Conservation (phyloP, 2,888 invertebrate species). For the Notodonta dromedarius region DNA sequence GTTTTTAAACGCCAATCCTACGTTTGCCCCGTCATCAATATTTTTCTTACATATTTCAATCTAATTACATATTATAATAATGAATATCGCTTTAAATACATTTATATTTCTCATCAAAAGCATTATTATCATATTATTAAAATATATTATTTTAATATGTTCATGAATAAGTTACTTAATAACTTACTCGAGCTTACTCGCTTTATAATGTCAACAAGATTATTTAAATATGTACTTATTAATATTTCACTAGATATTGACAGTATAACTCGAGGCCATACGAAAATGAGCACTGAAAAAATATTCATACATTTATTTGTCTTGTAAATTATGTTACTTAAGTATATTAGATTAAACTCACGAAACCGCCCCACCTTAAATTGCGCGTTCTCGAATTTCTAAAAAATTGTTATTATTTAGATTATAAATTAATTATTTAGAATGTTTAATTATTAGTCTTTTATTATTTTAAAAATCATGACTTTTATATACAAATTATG, state of each 20-base stretch:
- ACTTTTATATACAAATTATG: too few relatives aligned
- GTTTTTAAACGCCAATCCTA: too few relatives aligned
- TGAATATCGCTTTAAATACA: too few relatives aligned
- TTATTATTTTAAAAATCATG: too few relatives aligned
- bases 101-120: too few relatives aligned
- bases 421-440: background rate
- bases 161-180: too few relatives aligned
- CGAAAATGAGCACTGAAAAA: background rate
- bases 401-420: background rate
- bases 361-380: conserved; percentile 42
- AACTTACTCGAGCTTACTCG: background rate
- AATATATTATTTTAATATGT: too few relatives aligned
- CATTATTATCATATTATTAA: too few relatives aligned
- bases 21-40: too few relatives aligned
- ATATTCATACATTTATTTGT: conserved; percentile 16
- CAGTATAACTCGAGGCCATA: background rate
- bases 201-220: background rate
- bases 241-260: background rate
- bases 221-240: background rate
- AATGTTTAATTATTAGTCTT: background rate
- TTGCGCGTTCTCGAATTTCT: conserved; percentile 6
- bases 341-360: conserved; percentile 27
- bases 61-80: too few relatives aligned
- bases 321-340: conserved; percentile 7
- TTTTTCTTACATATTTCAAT: too few relatives aligned